phyloP scores from a whole-genome alignment of 2,113 vertebrate genomes.

The Gobiocypris rarus region DNA sequence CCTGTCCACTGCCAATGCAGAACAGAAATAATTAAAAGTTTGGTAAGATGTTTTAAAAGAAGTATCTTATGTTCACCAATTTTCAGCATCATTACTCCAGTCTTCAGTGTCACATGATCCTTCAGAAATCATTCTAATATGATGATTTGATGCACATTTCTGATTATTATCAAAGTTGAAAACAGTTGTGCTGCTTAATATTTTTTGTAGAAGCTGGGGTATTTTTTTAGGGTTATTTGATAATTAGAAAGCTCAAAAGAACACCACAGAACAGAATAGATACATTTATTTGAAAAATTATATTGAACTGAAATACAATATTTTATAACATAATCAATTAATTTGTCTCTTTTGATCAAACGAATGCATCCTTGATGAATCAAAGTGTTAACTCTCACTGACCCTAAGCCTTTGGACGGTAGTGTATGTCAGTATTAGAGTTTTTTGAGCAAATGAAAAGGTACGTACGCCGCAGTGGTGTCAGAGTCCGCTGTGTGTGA shows the following conservation, averaged over 20 bases:
- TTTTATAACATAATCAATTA: too few species aligned
- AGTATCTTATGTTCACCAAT: not conserved
- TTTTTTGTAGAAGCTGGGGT: not conserved
- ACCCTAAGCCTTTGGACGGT: not conserved
- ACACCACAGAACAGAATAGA: too few species aligned
- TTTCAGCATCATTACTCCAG: not conserved
- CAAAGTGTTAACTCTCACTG: too few species aligned
- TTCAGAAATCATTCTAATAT: not conserved
- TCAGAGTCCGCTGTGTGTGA: not conserved
- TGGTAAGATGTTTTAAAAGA: not conserved
- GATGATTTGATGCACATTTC: too few species aligned
- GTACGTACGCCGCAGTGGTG: conserved; percentile 15
- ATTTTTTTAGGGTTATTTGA: not conserved
- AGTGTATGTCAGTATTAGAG: not conserved
- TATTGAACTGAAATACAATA: too few species aligned
- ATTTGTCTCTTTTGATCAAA: too few species aligned
- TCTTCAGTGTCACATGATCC: not conserved
- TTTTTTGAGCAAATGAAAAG: not conserved
- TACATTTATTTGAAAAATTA: too few species aligned
- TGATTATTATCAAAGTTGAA: not conserved
- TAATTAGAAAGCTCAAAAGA: not conserved
- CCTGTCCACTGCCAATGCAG: conserved; percentile 70
- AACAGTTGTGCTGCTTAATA: not conserved
- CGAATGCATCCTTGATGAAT: too few species aligned
- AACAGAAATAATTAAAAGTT: not conserved